Base-by-base conservation (phyloP, 2,113 vertebrate species). In the Smithornis capensis region DNA sequence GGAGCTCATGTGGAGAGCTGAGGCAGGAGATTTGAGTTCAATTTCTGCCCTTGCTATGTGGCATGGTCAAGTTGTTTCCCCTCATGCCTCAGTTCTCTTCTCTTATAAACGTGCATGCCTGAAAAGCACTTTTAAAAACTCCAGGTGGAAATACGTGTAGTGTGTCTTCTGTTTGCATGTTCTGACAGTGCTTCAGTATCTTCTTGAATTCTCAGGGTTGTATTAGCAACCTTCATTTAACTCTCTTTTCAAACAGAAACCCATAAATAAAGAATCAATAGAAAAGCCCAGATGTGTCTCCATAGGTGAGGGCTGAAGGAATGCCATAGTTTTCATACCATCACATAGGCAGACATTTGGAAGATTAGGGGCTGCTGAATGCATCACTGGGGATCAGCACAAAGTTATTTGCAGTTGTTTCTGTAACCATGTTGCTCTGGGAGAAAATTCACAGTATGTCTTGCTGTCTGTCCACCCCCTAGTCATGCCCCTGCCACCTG, bases 321-420 rank as follows among this genome's bases (percentile, higher is more conserved):
- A 93, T 64, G 77, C 76, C 69, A 50, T n/a, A 21, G 65, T 62
- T 90, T 89, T 96, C 93, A 84, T 93, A 27, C 73, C 57, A 50
- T 42, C 53, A n/a, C 76, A 89, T 5, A 62, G 56, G 76, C 94
- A 94, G 95, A 62, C 76, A 6, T 95, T 95, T 95, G 73, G 88
- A 96, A 93, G 88, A 90, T 94, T 55, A 90, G 88, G 73, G 69
- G 60, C 69, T 95, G 73, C 94, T 96, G 95, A 83, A 78, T 78
- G 88, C 76, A 90, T 92, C 0, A 0, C 88, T 90, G 79, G 38
- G 90, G 88, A 93, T 95, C 90, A 94, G 69, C 86, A 60, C 60
- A n/a, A 68, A 96, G 94, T 93, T 96, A 96, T 96, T 96, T 95
- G 88, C 95, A 96, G 95, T 95, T 91, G 92, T 96, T 96, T 92